Evolutionary conservation across 2,888 invertebrate species (phyloP), one percentile per base, ranked within the genome.

Genomic region (Euzophera pinguis): DNA sequence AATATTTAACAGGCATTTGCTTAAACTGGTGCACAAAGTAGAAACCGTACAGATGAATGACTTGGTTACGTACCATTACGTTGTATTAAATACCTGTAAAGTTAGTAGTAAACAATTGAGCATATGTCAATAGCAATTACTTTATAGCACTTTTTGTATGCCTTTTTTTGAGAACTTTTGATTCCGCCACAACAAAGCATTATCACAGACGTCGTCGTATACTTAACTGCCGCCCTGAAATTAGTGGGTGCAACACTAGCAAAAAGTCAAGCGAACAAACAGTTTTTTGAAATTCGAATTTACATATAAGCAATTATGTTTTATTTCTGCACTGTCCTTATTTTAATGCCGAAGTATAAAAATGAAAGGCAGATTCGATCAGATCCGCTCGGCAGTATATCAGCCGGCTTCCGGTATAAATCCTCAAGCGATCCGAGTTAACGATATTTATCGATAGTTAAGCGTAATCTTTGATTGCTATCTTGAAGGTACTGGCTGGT

Each of bases 1-100:
- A 82, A 84, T 84, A 84, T 81, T 80, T 78, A 78, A 69, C 73
- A 67, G 65, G 58, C 67, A 65, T 71, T 70, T 63, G 64, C 61
- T 65, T 63, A 64, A 62, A 64, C 67, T 64, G 61, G 65, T 63
- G 4, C 39, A 10, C 16, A 39, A 38, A 37, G 13, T 38, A 38
- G 5, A 6, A 38, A 5, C 6, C 13, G 12, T 6, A 38, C 37
- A 38, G 37, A 38, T 7, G 37, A 38, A 38, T 38, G 3, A 38
- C 13, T 22, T 22, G n/a, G n/a, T n/a, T n/a, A n/a, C n/a, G n/a
- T n/a, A n/a, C n/a, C n/a, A n/a, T n/a, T n/a, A n/a, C n/a, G n/a
- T n/a, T n/a, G n/a, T n/a, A n/a, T n/a, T n/a, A n/a, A n/a, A n/a
- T n/a, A n/a, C n/a, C n/a, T n/a, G n/a, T n/a, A n/a, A n/a, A n/a